These are phyloP conservation scores for Morus bassanus DNA, from an alignment of 2,797 vertebrate species.

Conservation along the genomic window DNA sequence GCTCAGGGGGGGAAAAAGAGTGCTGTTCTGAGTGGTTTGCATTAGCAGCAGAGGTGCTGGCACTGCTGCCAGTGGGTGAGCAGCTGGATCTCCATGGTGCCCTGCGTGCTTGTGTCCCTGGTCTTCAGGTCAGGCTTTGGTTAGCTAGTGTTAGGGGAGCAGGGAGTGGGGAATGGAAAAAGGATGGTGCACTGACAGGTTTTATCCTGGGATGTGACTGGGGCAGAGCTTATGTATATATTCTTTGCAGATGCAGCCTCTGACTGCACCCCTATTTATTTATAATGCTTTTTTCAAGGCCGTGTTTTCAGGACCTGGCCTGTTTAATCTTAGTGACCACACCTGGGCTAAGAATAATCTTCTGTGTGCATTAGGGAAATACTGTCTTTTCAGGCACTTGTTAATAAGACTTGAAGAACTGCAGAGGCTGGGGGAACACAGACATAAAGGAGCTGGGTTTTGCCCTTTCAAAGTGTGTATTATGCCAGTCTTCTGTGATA, in stretches of 20 bases:
- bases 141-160: neutral
- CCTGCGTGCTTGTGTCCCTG: rapidly evolving
- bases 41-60: neutral
- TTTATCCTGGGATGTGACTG: neutral
- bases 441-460: neutral
- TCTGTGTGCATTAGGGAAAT: neutral
- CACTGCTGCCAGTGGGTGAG: neutral
- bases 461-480: neutral
- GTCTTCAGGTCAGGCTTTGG: neutral
- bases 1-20: too few relatives aligned
- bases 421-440: neutral
- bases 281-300: neutral
- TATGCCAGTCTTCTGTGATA: neutral
- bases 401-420: neutral
- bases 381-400: neutral
- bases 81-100: neutral
- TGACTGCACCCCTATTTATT: neutral
- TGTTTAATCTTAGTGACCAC: neutral
- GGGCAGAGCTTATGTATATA: neutral
- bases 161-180: neutral
- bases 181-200: neutral
- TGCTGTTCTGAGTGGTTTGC: neutral
- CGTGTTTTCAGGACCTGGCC: neutral
- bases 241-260: neutral
- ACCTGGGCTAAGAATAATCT: neutral